These are phyloP conservation scores for Eupeodes luniger DNA, from an alignment of 2,888 invertebrate species.

Conservation along the genomic window DNA sequence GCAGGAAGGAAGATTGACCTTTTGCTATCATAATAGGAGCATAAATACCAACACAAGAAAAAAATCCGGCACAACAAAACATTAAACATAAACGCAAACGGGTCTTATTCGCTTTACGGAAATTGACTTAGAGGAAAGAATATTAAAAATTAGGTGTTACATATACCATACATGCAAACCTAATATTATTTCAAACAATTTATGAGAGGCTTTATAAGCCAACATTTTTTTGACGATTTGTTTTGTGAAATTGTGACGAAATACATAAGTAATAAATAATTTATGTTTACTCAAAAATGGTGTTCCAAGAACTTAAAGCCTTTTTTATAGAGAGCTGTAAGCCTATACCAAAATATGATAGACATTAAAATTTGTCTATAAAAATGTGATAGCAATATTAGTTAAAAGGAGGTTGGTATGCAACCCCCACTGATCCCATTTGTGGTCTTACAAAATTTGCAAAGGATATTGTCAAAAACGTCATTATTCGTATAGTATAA, in stretches of 20 bases:
- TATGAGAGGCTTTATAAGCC: neutral
- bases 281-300: too few species aligned
- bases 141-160: neutral
- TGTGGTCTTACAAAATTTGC: too few species aligned
- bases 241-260: neutral
- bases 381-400: too few species aligned
- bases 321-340: too few species aligned
- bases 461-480: too few species aligned
- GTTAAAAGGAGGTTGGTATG: too few species aligned
- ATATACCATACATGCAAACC: neutral
- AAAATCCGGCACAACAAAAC: constrained; percentile 10
- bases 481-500: too few species aligned
- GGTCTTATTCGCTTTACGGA: constrained; percentile 26
- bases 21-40: constrained; percentile 38
- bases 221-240: neutral
- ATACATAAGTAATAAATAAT: neutral
- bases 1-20: constrained; percentile 6
- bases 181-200: neutral
- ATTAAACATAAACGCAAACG: constrained; percentile 4
- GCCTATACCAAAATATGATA: too few species aligned
- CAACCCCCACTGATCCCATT: too few species aligned
- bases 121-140: constrained; percentile 12
- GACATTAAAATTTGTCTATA: too few species aligned
- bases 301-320: too few species aligned
- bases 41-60: constrained; percentile 20